Percentiles rank a stretch among this genome's conserved stretches.
These are phyloP conservation scores for Strigops habroptila DNA, from an alignment of 2,113 vertebrate species.

Conservation along the genomic window DNA sequence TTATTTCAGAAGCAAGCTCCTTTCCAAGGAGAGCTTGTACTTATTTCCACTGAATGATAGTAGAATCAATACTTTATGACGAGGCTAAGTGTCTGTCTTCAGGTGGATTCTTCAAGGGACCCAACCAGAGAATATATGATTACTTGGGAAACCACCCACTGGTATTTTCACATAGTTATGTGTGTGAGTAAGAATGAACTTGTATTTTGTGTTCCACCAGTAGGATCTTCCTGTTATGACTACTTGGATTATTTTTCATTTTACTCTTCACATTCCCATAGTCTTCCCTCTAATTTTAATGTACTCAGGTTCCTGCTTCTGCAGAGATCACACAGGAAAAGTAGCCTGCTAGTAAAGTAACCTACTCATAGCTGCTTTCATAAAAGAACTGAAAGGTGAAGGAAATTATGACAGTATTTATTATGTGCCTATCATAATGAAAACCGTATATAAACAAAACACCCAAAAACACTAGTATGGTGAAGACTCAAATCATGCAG, in stretches of 20 bases:
- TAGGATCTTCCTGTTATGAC: not conserved
- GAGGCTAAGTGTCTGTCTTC: not conserved
- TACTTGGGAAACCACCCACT: not conserved
- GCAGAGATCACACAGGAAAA: not conserved
- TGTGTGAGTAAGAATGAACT: not conserved
- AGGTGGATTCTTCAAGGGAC: not conserved
- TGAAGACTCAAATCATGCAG: not conserved
- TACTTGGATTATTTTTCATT: not conserved
- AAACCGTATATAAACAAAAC: not conserved
- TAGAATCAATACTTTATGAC: not conserved
- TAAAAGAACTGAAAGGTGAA: not conserved
- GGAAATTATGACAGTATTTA: not conserved
- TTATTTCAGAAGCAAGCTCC: not conserved
- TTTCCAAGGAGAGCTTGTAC: not conserved
- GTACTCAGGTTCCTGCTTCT: not conserved
- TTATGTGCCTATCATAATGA: not conserved
- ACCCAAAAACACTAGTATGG: not conserved
- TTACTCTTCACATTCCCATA: not conserved
- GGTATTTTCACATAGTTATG: not conserved
- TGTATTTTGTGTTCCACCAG: not conserved
- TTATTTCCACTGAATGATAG: not conserved
- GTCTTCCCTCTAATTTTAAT: not conserved
- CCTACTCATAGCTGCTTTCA: fast-evolving
- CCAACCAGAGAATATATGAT: not conserved
- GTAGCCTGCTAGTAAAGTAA: not conserved